Evolutionary conservation across 2,113 vertebrate genomes (phyloP), one percentile per base, ranked within the genome.

Genomic region (Alethe diademata): DNA sequence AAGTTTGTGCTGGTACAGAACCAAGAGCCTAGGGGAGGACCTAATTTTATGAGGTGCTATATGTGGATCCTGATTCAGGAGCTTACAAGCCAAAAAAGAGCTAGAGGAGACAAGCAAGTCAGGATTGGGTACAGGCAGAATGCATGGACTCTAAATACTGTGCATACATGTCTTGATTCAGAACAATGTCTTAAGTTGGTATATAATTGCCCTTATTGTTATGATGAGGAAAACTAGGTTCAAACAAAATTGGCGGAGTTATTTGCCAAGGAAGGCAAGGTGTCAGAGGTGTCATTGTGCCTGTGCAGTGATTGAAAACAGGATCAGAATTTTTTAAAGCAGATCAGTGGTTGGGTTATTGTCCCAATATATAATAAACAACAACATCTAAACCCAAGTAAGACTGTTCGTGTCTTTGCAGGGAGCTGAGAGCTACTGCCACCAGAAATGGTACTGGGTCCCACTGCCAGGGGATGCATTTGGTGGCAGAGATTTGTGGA

Each of bases 301-400:
- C 26, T 20, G 14, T 0, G 1, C 8, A 36, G 25, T 47, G 31
- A 70, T 2, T 66, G 40, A 43, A 83, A 86, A 57, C 1, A 4
- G 72, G 31, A 65, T 45, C 10, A 51, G 45, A 61, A 36, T 50
- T 57, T 45, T 65, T 65, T 56, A 66, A 14, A 78, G n/a, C 17
- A 43, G 13, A 35, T 61, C 33, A 57, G 19, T 48, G 40, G 26
- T n/a, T 51, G 54, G 28, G 42, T 40, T 53, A 36, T 2, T 3
- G 51, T 94, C 29, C 51, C 23, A 58, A 6, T 14, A 31, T 6
- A 20, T 0, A 1, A 20, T 31, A 31, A 57, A 26, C 20, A 54
- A n/a, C 0, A 0, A 8, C 23, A n/a, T 25, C 38, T 70, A 62
- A 90, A 60, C 8, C 9, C 17, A 14, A 14, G 6, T 35, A 38